Evolutionary conservation across 1,140 invertebrate genomes (phyloP).

Genomic region (Dreissena polymorpha): DNA sequence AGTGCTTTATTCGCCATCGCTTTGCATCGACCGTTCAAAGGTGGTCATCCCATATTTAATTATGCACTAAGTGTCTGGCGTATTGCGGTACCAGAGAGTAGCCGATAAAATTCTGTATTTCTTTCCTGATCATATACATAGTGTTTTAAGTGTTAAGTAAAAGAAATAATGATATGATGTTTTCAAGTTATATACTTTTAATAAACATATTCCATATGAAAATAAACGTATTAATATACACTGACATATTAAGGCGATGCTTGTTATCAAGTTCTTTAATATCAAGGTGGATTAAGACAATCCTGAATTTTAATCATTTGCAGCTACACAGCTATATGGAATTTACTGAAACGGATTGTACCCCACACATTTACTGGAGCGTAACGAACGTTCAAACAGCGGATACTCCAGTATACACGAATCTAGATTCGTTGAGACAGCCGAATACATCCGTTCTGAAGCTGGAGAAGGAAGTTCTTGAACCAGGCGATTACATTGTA

Average conservation of each 20-base stretch:
- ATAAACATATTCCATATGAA: background rate
- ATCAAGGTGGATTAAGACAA: background rate
- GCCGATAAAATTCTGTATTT: no score
- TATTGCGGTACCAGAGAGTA: no score
- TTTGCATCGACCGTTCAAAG: no score
- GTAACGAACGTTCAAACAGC: background rate
- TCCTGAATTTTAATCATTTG: background rate
- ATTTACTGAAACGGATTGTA: background rate
- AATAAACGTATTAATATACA: background rate
- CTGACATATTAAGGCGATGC: background rate
- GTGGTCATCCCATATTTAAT: no score
- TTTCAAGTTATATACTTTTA: background rate
- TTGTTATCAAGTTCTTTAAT: background rate
- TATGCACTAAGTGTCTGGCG: no score
- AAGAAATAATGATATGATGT: background rate
- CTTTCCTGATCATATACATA: background rate
- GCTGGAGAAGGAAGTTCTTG: background rate
- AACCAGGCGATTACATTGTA: slow-evolving; percentile 22
- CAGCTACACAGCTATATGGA: slow-evolving; percentile 39
- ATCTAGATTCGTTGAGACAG: background rate
- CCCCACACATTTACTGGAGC: slow-evolving; percentile 19
- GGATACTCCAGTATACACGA: background rate
- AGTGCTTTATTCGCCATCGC: no score
- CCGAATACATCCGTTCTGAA: background rate
- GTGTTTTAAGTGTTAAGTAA: background rate